Base-by-base conservation (phyloP, 2,888 invertebrate species). In the Spodoptera littoralis region DNA sequence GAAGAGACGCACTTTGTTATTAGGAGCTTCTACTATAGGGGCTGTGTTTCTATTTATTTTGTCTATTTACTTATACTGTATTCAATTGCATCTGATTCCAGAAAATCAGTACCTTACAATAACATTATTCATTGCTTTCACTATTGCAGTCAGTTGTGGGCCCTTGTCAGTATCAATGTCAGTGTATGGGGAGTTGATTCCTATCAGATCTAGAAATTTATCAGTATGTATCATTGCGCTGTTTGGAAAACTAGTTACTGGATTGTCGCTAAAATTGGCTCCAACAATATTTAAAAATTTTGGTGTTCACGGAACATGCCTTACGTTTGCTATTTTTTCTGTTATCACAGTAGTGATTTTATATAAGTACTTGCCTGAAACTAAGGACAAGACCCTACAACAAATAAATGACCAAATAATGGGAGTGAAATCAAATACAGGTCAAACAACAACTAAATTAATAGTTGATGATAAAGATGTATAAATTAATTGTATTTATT, bases 341-440 rank as follows among this genome's bases (percentile, higher is more conserved):
- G 44, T 70, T 0, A 11, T 78, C 1, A 53, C 46, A 27, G 56
- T 82, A 11, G 11, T 76, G 4, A 6, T 85, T 3, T 54, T 86
- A 36, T 85, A 82, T 42, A 82, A 69, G 57, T 84, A 84, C 70
- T 64, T 88, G 18, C 88, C 88, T 1, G 88, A 88, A 75, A 88
- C 86, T 4, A 89, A 88, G 74, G 82, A 87, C 56, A 87, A 84
- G 54, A 88, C 88, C 1, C 61, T 87, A 11, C 76, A 84, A 61
- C 82, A 88, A 80, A 85, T 88, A 47, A 60, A 78, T 18, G 80
- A 82, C 45, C 63, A 57, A 49, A 73, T 85, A 2, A 60, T 42
- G 1, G 55, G 65, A 8, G 54, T 47, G 1, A 65, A 56, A 59
- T 4, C 44, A 36, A 63, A 50, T 4, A 49, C 22, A 11, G 2